Evolutionary conservation across 2,888 invertebrate genomes (phyloP).

Genomic region (Drosophila helvetica): DNA sequence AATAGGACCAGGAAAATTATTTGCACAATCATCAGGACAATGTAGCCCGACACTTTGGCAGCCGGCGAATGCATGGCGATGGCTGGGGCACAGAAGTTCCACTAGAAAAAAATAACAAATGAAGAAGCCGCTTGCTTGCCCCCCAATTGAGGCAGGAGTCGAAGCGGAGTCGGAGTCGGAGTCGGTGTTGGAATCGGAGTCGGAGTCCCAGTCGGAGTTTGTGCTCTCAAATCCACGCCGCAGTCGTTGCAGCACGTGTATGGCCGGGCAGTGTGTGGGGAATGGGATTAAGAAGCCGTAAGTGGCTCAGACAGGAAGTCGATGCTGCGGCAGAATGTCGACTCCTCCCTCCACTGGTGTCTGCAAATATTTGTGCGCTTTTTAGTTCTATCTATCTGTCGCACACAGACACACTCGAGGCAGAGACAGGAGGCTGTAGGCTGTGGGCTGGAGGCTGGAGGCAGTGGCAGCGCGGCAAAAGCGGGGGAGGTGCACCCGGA

Average conservation of each 20-base stretch:
- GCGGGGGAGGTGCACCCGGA: conserved; percentile 3
- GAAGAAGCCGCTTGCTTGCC: conserved; percentile 17
- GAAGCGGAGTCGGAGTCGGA: conserved; percentile 26
- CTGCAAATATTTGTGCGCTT: conserved; percentile 54
- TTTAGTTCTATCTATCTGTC: conserved; percentile 20
- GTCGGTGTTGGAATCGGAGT: conserved; percentile 14
- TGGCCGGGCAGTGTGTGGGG: conserved; percentile 44
- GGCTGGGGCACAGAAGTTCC: not conserved
- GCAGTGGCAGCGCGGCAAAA: no score
- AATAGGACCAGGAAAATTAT: conserved; percentile 85
- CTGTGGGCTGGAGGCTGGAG: no score
- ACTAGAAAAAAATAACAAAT: conserved; percentile 15
- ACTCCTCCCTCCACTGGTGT: conserved; percentile 16
- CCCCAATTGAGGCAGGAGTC: conserved; percentile 46
- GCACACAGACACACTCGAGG: no score
- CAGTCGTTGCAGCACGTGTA: conserved; percentile 70
- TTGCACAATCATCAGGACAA: conserved; percentile 85
- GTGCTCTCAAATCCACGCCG: conserved; percentile 59
- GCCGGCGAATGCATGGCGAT: conserved; percentile 81
- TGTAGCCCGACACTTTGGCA: conserved; percentile 82
- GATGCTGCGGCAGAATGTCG: conserved; percentile 6
- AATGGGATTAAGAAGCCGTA: conserved; percentile 58
- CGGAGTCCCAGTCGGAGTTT: conserved; percentile 1
- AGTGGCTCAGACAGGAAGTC: conserved; percentile 62
- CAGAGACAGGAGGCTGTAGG: not conserved